Conservation (phyloP, 2,113 vertebrate species). For the Chaenogobius annularis region DNA sequence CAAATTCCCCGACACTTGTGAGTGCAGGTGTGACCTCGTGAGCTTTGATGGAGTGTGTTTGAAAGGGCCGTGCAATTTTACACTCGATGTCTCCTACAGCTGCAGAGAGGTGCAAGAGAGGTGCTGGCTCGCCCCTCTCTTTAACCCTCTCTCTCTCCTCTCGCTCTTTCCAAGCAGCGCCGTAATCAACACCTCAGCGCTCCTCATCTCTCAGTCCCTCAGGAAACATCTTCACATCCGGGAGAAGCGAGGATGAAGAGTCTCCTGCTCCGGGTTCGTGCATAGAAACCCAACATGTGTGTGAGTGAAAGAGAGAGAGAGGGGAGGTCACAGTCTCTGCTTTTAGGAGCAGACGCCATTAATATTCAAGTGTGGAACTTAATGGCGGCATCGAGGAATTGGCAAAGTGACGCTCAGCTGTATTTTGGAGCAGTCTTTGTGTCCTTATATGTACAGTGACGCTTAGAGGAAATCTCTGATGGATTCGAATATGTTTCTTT, state of each 20-base stretch:
- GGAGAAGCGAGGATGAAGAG: conserved; percentile 37
- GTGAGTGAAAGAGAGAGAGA: background rate
- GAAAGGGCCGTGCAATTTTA: conserved; percentile 62
- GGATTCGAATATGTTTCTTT: conserved; percentile 36
- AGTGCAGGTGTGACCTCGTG: conserved; percentile 26
- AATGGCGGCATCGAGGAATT: conserved; percentile 50
- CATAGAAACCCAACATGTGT: background rate
- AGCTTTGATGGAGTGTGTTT: conserved; percentile 51
- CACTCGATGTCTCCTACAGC: conserved; percentile 60
- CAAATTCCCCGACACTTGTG: conserved; percentile 12
- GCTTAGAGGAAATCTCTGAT: conserved; percentile 40
- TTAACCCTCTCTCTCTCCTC: conserved; percentile 55
- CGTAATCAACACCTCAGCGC: conserved; percentile 76
- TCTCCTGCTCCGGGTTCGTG: conserved; percentile 7
- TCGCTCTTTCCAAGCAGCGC: conserved; percentile 50
- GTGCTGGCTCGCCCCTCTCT: conserved; percentile 41
- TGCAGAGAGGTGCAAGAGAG: conserved; percentile 41
- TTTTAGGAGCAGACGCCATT: conserved; percentile 52
- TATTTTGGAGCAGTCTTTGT: conserved; percentile 31
- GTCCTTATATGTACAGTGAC: conserved; percentile 31
- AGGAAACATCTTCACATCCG: conserved; percentile 56
- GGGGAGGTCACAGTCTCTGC: conserved; percentile 42
- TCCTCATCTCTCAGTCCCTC: conserved; percentile 56
- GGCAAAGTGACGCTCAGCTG: conserved; percentile 53
- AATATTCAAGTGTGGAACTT: conserved; percentile 53